Percentiles rank a stretch among this genome's conserved stretches.
phyloP scores from a whole-genome alignment of 2,888 invertebrate species.

The Desoria tigrina region DNA sequence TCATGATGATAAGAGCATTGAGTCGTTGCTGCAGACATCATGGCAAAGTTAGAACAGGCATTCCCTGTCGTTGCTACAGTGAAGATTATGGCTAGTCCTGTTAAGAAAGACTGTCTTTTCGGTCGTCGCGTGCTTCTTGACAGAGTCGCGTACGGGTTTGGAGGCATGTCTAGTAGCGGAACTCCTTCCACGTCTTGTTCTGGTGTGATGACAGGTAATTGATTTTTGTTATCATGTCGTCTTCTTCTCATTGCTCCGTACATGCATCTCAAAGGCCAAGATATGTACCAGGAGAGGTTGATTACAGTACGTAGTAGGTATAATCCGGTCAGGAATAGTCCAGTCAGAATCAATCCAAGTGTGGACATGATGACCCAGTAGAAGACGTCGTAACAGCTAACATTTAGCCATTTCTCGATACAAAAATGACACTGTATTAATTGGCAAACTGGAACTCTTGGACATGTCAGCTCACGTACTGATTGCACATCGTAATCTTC shows the following conservation, averaged over 20 bases:
- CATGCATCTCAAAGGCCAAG: slow-evolving; percentile 6
- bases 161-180: no score
- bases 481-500: slow-evolving; percentile 9
- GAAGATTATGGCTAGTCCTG: no score
- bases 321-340: neutral
- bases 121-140: no score
- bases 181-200: no score
- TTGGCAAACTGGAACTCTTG: slow-evolving; percentile 15
- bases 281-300: neutral
- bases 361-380: slow-evolving; percentile 15
- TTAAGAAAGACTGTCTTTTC: no score
- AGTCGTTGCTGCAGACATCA: no score
- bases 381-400: slow-evolving; percentile 3
- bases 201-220: no score
- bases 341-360: neutral
- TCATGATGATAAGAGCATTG: no score
- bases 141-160: no score
- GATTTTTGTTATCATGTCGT: no score
- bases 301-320: neutral
- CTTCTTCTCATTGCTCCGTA: neutral
- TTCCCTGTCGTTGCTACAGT: no score
- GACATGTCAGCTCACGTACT: neutral
- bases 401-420: slow-evolving; percentile 18
- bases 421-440: slow-evolving; percentile 21
- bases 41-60: no score